Evolutionary conservation across 2,113 vertebrate species (phyloP), one percentile per base, ranked within the genome.

Genomic region (Cephalopterus ornatus): DNA sequence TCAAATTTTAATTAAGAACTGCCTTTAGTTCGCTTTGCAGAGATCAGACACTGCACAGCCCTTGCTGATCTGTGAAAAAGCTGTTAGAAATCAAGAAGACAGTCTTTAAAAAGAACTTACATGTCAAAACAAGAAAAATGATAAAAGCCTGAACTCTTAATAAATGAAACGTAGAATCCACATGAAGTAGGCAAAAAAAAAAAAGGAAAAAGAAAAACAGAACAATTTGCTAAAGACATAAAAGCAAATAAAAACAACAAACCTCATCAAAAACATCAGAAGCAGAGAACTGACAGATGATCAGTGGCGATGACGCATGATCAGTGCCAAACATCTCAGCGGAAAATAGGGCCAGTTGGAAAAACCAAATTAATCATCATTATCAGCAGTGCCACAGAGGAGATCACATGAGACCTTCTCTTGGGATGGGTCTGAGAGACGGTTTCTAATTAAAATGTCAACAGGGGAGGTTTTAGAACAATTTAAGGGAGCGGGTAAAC

Each of bases 51-150:
- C 76, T 52, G 89, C 0, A 0, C 47, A 91, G 56, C 68, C 65
- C 66, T 87, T 1, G 7, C 71, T 2, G 46, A 75, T 41, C 35
- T 8, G 21, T 84, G 66, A 63, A 87, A 77, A 93, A 89, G 91
- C 80, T 75, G 72, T 47, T 56, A 75, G 56, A 63, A 89, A 67
- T 47, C 59, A 72, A 42, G 42, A 70, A 14, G 75, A 68, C 2
- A 6, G 61, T 12, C 86, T 91, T 81, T 91, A 78, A 93, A 95
- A 86, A 92, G 73, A 93, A 81, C 66, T 67, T 87, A 28, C 14
- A 30, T 22, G 80, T 97, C 96, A 96, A 94, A 95, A 95, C 94
- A 95, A 93, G 83, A 83, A 80, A 92, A 95, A 91, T 92, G 94
- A 96, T 95, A 92, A 97, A 96, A 97, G 96, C 47, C 80, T 23